Evolutionary conservation across 2,888 invertebrate genomes (phyloP), one percentile per base, ranked within the genome.

Genomic region (Lissonota sp.): DNA sequence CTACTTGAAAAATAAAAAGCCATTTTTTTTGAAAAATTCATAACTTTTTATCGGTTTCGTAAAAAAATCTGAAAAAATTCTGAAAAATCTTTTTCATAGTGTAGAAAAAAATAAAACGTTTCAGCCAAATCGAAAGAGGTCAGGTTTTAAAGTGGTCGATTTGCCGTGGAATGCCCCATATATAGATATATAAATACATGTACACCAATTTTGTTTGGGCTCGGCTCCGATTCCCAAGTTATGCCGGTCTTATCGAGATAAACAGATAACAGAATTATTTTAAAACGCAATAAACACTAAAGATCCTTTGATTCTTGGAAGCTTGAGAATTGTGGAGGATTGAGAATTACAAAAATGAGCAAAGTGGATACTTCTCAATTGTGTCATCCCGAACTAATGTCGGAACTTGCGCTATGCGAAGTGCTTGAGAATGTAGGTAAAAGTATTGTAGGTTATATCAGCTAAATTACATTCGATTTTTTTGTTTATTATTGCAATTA

Each of bases 371-470:
- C 78, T 16, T 75, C 70, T 62, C 74, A 71, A 75, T 55, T 82
- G 70, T 75, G 62, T 39, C 78, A 78, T 74, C 90, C 91, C 0
- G 90, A 91, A 57, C 83, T 85, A n/a, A 64, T 91, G 77, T 86
- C 90, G n/a, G 88, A 89, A 58, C 55, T 76, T 39, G 84, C 81
- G 14, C 82, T 91, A 4, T 81, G 87, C 10, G 87, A 90, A 77
- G 84, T 91, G 57, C 84, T 91, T 44, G 85, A 87, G 55, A 88
- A 82, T 57, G 91, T 91, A 80, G 85, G 89, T 86, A 49, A 14
- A n/a, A 40, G 7, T 26, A 5, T 81, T 73, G 80, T 86, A 85
- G 74, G 69, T 67, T 51, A 74, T 62, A 26, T 64, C 49, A 63
- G 10, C 12, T 44, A 8, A 6, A 72, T 16, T 40, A 2, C 14